A percentile compares a stretch with the other conserved stretches of the same genome.
Conservation (phyloP, 2,888 invertebrate genomes). For the Liopterus haemorrhoidalis region DNA sequence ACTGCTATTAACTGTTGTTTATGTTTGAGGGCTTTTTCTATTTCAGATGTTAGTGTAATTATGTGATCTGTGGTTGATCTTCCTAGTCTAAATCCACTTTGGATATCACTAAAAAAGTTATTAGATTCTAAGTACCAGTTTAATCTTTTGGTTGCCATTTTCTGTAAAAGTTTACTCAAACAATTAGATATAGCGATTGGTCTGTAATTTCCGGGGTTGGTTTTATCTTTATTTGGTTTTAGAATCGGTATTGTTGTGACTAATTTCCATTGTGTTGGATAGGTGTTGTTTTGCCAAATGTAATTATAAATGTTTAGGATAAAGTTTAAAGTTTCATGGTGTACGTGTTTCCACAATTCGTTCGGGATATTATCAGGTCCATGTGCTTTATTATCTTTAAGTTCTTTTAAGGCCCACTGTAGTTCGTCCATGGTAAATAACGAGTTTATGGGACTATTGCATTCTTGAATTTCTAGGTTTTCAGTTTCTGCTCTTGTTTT, state of each 20-base stretch:
- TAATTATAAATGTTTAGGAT: neutral
- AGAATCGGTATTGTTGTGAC: neutral
- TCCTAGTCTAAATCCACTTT: neutral
- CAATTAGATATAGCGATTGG: conserved; percentile 9
- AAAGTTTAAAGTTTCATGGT: too few relatives aligned
- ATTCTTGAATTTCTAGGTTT: neutral
- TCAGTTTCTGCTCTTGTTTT: neutral
- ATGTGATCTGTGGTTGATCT: conserved; percentile 1
- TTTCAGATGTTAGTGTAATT: neutral
- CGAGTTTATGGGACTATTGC: neutral
- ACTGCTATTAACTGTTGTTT: conserved; percentile 6
- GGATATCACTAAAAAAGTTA: neutral
- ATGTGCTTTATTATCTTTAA: neutral
- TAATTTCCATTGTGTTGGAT: neutral
- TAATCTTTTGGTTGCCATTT: conserved; percentile 9
- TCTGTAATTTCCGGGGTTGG: conserved; percentile 4
- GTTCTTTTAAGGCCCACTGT: neutral
- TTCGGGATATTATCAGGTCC: conserved; percentile 2
- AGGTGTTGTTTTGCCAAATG: neutral
- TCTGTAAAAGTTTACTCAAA: conserved; percentile 7
- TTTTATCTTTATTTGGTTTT: conserved; percentile 1
- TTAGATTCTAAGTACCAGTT: neutral
- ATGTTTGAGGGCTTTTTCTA: neutral
- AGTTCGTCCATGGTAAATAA: neutral
- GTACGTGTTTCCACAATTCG: neutral